phyloP scores from a whole-genome alignment of 1,140 invertebrate genomes.

The Eriosoma lanigerum region DNA sequence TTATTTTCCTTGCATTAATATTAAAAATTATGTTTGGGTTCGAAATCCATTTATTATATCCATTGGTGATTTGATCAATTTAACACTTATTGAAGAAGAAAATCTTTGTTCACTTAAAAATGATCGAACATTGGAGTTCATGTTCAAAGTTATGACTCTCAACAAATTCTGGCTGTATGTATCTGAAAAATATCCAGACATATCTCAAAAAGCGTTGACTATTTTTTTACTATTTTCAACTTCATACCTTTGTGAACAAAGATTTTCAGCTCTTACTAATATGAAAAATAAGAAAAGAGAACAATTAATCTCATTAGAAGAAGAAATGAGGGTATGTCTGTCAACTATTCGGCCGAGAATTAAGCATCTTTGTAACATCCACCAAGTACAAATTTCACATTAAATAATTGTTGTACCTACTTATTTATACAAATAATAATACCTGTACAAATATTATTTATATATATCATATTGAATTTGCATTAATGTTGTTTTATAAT shows the following conservation, averaged over 20 bases:
- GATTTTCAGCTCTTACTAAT: background rate
- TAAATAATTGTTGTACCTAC: too few species aligned
- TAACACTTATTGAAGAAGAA: conserved; percentile 8
- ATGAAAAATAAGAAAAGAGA: conserved; percentile 14
- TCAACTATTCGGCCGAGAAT: background rate
- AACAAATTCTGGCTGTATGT: background rate
- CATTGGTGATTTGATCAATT: conserved; percentile 3
- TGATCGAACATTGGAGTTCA: background rate
- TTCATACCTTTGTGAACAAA: background rate
- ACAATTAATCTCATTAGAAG: background rate
- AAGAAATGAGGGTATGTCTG: background rate
- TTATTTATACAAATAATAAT: too few species aligned
- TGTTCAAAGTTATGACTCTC: background rate
- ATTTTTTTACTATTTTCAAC: background rate
- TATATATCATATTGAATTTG: background rate
- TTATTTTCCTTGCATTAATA: background rate
- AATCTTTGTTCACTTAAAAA: conserved; percentile 1
- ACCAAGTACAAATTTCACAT: background rate
- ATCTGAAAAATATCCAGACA: conserved; percentile 1
- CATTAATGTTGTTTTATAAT: too few species aligned
- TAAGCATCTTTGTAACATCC: background rate
- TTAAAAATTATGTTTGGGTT: background rate
- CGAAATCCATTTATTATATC: background rate
- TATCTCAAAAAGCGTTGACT: background rate
- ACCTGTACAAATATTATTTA: too few species aligned